phyloP scores from a whole-genome alignment of 2,888 invertebrate genomes.

The Horisme vitalbata region DNA sequence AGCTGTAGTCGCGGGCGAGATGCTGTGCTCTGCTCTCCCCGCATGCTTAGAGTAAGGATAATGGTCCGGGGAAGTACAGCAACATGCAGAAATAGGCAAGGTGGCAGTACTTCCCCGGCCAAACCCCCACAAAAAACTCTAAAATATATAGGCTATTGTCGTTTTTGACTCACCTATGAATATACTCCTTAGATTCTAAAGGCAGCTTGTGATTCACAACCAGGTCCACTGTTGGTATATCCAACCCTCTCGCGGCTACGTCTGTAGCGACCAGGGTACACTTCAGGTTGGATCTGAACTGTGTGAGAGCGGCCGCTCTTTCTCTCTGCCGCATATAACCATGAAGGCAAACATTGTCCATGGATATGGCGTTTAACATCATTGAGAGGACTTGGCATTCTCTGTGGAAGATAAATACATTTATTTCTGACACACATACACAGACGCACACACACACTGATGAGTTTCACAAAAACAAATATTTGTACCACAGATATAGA shows the following conservation, averaged over 20 bases:
- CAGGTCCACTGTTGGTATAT: slow-evolving; percentile 97
- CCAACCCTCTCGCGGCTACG: slow-evolving; percentile 97
- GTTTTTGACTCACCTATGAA: slow-evolving; percentile 85
- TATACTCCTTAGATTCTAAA: slow-evolving; percentile 94
- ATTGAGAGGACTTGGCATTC: slow-evolving; percentile 95
- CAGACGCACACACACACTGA: too few species aligned
- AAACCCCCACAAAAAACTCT: too few species aligned
- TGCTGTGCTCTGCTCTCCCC: too few species aligned
- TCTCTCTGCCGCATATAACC: slow-evolving; percentile 96
- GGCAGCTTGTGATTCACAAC: slow-evolving; percentile 98
- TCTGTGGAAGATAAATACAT: slow-evolving; percentile 73
- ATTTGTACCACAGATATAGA: too few species aligned
- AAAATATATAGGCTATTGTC: too few species aligned
- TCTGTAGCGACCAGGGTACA: slow-evolving; percentile 97
- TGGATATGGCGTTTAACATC: slow-evolving; percentile 93
- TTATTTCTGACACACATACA: background rate
- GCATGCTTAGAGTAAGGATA: too few species aligned
- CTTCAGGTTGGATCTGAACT: slow-evolving; percentile 94
- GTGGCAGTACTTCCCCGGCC: too few species aligned
- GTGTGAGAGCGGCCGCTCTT: slow-evolving; percentile 91
- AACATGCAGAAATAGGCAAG: too few species aligned
- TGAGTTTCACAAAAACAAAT: too few species aligned
- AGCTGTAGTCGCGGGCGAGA: too few species aligned
- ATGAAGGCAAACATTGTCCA: slow-evolving; percentile 95
- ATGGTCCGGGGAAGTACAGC: too few species aligned